Conservation (phyloP, 2,888 invertebrate genomes). For the Pristionchus fissidentatus region DNA sequence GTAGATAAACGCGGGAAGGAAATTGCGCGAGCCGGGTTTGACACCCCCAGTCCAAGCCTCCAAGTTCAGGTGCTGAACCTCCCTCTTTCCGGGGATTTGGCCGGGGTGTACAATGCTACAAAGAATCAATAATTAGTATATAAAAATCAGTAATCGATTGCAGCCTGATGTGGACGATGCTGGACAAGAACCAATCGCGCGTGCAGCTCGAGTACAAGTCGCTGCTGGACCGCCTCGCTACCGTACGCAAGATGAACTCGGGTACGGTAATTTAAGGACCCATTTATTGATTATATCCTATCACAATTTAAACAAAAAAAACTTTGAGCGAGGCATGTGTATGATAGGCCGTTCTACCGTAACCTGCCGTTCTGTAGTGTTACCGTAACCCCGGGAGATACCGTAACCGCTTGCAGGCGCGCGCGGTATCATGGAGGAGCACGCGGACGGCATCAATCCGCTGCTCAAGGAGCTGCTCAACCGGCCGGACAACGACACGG, state of each 20-base stretch:
- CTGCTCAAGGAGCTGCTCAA: constrained; percentile 23
- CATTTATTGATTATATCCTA: too few species aligned
- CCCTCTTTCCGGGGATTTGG: too few species aligned
- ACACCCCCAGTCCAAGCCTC: not conserved
- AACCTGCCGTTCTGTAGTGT: not conserved
- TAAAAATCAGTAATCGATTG: not conserved
- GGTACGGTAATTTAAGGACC: constrained; percentile 46
- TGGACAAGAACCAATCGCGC: not conserved
- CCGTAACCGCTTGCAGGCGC: not conserved
- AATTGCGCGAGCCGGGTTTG: not conserved
- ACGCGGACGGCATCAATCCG: constrained; percentile 35
- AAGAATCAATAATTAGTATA: not conserved
- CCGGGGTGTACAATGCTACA: not conserved
- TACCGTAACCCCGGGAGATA: not conserved
- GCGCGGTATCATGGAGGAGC: constrained; percentile 44
- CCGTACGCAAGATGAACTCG: constrained; percentile 43
- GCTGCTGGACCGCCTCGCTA: constrained; percentile 34
- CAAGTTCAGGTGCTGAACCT: too few species aligned
- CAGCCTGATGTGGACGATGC: constrained; percentile 38
- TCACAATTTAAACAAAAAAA: too few species aligned
- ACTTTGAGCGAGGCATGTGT: too few species aligned
- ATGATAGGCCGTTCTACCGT: too few species aligned
- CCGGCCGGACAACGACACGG: not conserved
- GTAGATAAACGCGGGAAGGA: not conserved
- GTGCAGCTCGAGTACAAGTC: constrained; percentile 39